phyloP scores from a whole-genome alignment of 1,140 invertebrate genomes.

The Lucilia sericata region DNA sequence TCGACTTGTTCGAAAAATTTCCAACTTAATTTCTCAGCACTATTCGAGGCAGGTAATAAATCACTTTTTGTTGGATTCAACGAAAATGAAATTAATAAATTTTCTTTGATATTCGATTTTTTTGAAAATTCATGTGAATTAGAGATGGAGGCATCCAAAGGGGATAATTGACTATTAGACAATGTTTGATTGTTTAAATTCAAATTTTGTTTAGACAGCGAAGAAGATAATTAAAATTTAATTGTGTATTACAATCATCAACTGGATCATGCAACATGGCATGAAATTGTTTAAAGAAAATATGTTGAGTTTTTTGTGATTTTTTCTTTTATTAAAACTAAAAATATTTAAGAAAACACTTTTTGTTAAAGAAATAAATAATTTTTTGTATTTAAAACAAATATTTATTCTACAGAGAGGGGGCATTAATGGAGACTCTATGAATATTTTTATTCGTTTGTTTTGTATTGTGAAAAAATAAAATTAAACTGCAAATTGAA shows the following conservation, averaged over 20 bases:
- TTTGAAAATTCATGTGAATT: background rate
- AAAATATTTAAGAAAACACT: slow-evolving; percentile 9
- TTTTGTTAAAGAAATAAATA: background rate
- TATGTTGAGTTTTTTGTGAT: background rate
- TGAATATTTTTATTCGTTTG: background rate
- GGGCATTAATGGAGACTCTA: background rate
- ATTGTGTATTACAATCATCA: slow-evolving; percentile 28
- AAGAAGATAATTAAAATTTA: slow-evolving; percentile 46
- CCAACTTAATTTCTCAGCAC: slow-evolving; percentile 51
- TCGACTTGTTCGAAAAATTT: slow-evolving; percentile 50
- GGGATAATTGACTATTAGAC: background rate
- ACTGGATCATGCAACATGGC: slow-evolving; percentile 46
- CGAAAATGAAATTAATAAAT: slow-evolving; percentile 24
- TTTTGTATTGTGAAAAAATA: background rate
- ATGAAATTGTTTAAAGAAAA: background rate
- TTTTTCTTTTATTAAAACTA: background rate
- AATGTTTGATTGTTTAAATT: slow-evolving; percentile 23
- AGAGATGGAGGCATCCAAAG: slow-evolving; percentile 22
- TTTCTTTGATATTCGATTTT: background rate
- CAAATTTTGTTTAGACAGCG: slow-evolving; percentile 13
- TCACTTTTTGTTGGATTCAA: background rate
- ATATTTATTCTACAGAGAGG: background rate
- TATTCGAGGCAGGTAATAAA: slow-evolving; percentile 8
- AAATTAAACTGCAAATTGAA: background rate
- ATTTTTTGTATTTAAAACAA: background rate